Evolutionary conservation across 1,140 invertebrate genomes (phyloP).

Genomic region (Chironomus tepperi): DNA sequence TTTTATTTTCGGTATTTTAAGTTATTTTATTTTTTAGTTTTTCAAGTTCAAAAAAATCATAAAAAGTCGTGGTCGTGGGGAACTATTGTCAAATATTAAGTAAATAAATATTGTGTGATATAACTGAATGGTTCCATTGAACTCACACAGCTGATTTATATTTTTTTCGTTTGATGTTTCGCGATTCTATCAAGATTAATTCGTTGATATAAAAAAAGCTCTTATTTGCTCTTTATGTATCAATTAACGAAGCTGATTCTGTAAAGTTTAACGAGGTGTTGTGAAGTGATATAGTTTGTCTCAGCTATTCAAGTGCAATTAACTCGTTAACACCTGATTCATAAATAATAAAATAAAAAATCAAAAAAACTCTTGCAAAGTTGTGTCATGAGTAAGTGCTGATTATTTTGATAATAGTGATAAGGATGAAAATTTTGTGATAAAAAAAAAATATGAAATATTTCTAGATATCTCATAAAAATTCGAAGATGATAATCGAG

Average conservation of each 20-base stretch:
- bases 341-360: too few relatives aligned
- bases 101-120: background rate
- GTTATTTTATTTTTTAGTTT: background rate
- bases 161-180: background rate
- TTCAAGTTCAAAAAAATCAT: constrained; percentile 14
- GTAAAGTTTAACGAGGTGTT: background rate
- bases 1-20: too few relatives aligned
- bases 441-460: too few relatives aligned
- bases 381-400: too few relatives aligned
- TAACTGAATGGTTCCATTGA: constrained; percentile 9
- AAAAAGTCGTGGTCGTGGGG: background rate
- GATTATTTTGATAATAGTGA: too few relatives aligned
- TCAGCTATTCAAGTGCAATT: background rate
- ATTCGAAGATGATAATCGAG: too few relatives aligned
- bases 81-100: background rate
- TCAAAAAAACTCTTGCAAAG: too few relatives aligned
- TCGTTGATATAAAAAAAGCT: background rate
- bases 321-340: background rate
- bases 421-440: too few relatives aligned
- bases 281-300: background rate
- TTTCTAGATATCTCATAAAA: too few relatives aligned
- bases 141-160: background rate
- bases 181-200: background rate
- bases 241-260: background rate
- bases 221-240: background rate